A percentile compares a stretch with the other conserved stretches of the same genome.
Conservation (phyloP, 2,797 vertebrate genomes). For the Amblyopsis hoosieri region DNA sequence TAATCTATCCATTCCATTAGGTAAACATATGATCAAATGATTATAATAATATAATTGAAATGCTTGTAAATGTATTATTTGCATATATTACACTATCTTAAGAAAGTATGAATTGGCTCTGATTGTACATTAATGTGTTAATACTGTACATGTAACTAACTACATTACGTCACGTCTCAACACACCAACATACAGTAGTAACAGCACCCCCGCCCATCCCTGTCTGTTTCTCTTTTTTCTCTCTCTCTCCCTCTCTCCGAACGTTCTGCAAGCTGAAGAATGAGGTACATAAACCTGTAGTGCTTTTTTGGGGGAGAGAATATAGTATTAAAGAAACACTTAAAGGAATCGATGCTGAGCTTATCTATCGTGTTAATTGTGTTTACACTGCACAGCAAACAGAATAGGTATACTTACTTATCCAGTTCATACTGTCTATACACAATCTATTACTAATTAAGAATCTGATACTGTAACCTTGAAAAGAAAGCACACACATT, state of each 20-base stretch:
- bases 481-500: too few relatives aligned
- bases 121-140: slow-evolving; percentile 78
- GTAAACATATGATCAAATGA: slow-evolving; percentile 14
- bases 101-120: slow-evolving; percentile 31
- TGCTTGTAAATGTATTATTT: slow-evolving; percentile 15
- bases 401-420: too few relatives aligned
- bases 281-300: slow-evolving; percentile 60
- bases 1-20: slow-evolving; percentile 30
- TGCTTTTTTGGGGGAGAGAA: slow-evolving; percentile 67
- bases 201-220: neutral
- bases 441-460: too few relatives aligned
- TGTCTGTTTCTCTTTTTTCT: slow-evolving; percentile 46
- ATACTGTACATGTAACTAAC: slow-evolving; percentile 32
- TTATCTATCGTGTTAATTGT: neutral
- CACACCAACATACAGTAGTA: neutral
- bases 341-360: slow-evolving; percentile 26
- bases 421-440: too few relatives aligned
- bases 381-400: too few relatives aligned
- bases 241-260: slow-evolving; percentile 51
- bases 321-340: slow-evolving; percentile 63
- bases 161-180: slow-evolving; percentile 75
- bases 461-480: too few relatives aligned
- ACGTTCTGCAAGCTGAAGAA: slow-evolving; percentile 60
- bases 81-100: too few relatives aligned
- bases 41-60: slow-evolving; percentile 29